A percentile compares a stretch with the other conserved stretches of the same genome.
Evolutionary conservation across 2,113 vertebrate genomes (phyloP).

Genomic region (Platysternon megacephalum): DNA sequence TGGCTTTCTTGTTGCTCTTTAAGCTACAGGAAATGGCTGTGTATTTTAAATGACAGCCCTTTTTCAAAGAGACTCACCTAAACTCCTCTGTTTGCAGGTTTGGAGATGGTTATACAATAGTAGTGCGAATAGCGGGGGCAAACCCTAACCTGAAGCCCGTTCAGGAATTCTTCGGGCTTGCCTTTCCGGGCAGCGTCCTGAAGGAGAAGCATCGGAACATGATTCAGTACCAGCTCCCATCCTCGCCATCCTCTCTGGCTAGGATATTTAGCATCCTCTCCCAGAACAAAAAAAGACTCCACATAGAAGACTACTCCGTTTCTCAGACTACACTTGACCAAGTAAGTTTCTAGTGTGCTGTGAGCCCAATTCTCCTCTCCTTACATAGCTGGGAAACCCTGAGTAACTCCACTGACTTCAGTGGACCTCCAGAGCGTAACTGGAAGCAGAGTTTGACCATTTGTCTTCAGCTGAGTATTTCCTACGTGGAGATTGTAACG

Average conservation of each 20-base stretch:
- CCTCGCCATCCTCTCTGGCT: conserved; percentile 88
- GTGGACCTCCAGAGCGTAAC: not conserved
- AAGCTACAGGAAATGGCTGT: not conserved
- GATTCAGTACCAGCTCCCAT: conserved; percentile 97
- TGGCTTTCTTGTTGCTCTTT: not conserved
- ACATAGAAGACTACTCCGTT: conserved; percentile 97
- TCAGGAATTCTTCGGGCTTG: conserved; percentile 93
- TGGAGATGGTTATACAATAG: conserved; percentile 97
- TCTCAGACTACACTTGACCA: conserved; percentile 99
- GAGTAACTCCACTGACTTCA: not conserved
- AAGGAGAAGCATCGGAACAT: conserved; percentile 97
- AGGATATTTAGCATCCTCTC: conserved; percentile 96
- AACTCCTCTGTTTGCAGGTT: conserved; percentile 82
- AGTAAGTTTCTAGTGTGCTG: conserved; percentile 80
- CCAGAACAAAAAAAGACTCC: conserved; percentile 89
- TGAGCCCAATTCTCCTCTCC: not conserved
- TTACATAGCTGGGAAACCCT: not conserved
- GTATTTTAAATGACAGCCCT: not conserved
- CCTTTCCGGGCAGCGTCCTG: conserved; percentile 91
- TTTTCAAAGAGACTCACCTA: not conserved
- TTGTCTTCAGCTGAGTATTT: not conserved
- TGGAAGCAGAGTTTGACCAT: no score
- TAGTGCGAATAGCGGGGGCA: conserved; percentile 90
- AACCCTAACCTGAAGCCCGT: conserved; percentile 91
- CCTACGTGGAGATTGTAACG: not conserved